Evolutionary conservation across 2,113 vertebrate species (phyloP), one percentile per base, ranked within the genome.

Genomic region (Istiophorus platypterus): DNA sequence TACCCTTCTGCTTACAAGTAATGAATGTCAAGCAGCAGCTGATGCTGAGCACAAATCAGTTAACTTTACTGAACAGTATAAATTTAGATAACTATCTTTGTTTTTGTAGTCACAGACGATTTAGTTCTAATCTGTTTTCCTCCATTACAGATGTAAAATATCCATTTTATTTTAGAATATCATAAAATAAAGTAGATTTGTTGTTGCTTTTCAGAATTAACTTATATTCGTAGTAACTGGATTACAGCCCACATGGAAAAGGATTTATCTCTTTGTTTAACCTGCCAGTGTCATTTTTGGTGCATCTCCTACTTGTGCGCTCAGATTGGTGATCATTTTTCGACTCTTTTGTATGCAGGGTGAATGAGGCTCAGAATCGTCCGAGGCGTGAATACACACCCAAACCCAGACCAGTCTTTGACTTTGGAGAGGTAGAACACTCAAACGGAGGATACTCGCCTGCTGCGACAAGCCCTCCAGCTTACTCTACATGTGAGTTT

Each of bases 361-460:
- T 99, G 79, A 94, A 88, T 37, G 95, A 98, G 2, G 95, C 96
- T 17, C 96, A 97, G 37, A 95, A 96, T 0, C 96, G 94, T 2
- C 97, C 98, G 51, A 96, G 81, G 63, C 84, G 95, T 64, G 95
- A 98, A 62, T 97, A 96, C 84, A 96, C 95, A 24, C 96, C 97
- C 47, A 97, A 97, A 73, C 96, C 97, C 29, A 93, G 95, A 87
- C 97, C 97, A 57, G 67, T 80, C 0, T 96, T 95, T 0, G 96
- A 98, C 68, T 96, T 94, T 0, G 94, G 92, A 26, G 96, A 97
- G 0, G 26, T 80, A 0, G 96, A 96, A 76, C 94, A 96, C 11
- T 95, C 97, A 37, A 99, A 99, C 0, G 97, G 97, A 51, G 96
- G 96, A 77, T 94, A 96, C 72, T 90, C 94, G 12, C 78, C 89